Percentiles rank a stretch among this genome's conserved stretches.
These are phyloP conservation scores for Epinephelus lanceolatus DNA, from an alignment of 2,113 vertebrate species.

Conservation along the genomic window DNA sequence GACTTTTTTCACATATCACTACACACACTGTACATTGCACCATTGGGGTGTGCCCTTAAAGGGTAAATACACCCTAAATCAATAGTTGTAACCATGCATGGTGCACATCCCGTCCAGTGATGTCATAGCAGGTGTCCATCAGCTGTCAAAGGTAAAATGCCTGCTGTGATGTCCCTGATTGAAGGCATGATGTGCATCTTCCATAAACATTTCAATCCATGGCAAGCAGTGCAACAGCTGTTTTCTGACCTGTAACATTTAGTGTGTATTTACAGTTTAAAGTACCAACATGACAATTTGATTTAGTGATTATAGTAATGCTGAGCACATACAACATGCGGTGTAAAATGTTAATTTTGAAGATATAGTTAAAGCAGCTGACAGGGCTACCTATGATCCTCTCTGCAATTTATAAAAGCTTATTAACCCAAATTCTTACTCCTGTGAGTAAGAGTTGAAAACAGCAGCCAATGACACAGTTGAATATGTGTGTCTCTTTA, in stretches of 20 bases:
- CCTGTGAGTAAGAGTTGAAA: slow-evolving; percentile 12
- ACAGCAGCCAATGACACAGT: background rate
- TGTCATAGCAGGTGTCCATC: slow-evolving; percentile 18
- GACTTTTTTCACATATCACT: background rate
- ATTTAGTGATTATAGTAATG: background rate
- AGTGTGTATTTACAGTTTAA: background rate
- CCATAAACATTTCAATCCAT: background rate
- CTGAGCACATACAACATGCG: background rate
- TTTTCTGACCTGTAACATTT: slow-evolving; percentile 1
- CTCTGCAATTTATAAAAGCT: slow-evolving; percentile 33
- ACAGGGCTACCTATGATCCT: background rate
- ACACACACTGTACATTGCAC: background rate
- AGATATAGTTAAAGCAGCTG: background rate
- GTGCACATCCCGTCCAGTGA: background rate
- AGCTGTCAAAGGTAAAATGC: slow-evolving; percentile 25
- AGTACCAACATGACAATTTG: background rate
- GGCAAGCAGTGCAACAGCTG: background rate
- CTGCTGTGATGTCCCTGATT: background rate
- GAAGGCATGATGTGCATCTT: background rate
- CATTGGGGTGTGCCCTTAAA: background rate
- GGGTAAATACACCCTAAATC: background rate
- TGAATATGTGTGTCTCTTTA: background rate
- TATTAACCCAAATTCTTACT: slow-evolving; percentile 27
- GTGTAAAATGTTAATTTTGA: background rate
- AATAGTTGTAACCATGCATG: background rate